Base-by-base conservation (phyloP, 37 sponge, comb jelly and placozoan genomes). In the Ianthella basta region DNA sequence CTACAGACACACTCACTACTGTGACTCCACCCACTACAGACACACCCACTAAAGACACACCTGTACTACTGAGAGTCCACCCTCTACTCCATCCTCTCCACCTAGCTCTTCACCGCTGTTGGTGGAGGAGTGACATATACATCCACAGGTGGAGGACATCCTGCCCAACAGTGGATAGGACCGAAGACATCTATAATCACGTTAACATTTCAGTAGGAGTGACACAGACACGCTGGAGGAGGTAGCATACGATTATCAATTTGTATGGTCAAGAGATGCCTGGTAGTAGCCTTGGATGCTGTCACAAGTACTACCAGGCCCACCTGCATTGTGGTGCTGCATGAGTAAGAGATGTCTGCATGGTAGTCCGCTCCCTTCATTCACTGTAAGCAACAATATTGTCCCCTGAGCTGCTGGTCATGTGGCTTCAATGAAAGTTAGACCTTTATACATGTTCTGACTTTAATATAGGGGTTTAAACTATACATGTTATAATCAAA, bases 401-500 rank as follows among this genome's bases (percentile, higher is more conserved):
- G 86, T 85, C 25, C 88, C 88, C 8, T 89, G 90, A 85, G 90
- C 86, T 54, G 86, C 85, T 24, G 85, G 90, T 37, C 72, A 70
- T 82, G 86, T 61, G 21, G 24, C 86, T n/a, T n/a, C n/a, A n/a
- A n/a, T n/a, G n/a, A n/a, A n/a, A n/a, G n/a, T n/a, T n/a, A n/a
- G n/a, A n/a, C n/a, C n/a, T n/a, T n/a, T n/a, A n/a, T n/a, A n/a
- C n/a, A n/a, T n/a, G n/a, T n/a, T n/a, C n/a, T n/a, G n/a, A n/a
- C n/a, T n/a, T n/a, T n/a, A n/a, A n/a, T n/a, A n/a, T n/a, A n/a
- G n/a, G n/a, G n/a, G n/a, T n/a, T n/a, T n/a, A n/a, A n/a, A n/a
- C n/a, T n/a, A n/a, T n/a, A n/a, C n/a, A n/a, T n/a, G n/a, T n/a
- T n/a, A n/a, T n/a, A n/a, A n/a, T n/a, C n/a, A n/a, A n/a, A n/a